Evolutionary conservation across 2,113 vertebrate genomes (phyloP).

Genomic region (Oceanodroma tethys): DNA sequence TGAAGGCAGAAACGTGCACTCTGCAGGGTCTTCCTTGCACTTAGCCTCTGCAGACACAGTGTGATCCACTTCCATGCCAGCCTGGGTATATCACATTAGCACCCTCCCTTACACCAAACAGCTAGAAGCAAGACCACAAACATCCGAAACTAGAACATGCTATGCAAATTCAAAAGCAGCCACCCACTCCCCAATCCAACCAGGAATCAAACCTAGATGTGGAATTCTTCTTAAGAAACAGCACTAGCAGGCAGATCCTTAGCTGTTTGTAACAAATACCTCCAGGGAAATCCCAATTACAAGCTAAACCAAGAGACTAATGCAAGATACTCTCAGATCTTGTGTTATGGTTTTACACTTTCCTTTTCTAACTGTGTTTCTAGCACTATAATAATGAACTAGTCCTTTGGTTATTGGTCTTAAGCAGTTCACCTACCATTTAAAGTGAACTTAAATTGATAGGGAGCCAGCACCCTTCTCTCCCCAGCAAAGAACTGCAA

Average conservation of each 20-base stretch:
- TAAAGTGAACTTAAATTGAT: background rate
- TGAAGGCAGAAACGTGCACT: background rate
- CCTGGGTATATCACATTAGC: background rate
- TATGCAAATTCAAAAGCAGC: background rate
- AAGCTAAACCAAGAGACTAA: background rate
- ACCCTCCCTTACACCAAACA: background rate
- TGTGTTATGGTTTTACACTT: accelerated
- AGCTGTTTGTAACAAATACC: background rate
- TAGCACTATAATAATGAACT: background rate
- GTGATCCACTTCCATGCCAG: background rate
- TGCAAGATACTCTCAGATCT: background rate
- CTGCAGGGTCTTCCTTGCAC: background rate
- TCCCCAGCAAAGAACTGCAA: accelerated
- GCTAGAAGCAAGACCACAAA: background rate
- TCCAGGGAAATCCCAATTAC: background rate
- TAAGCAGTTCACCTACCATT: background rate
- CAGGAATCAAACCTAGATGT: background rate
- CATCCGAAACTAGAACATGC: background rate
- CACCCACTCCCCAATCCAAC: background rate
- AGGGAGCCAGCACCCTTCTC: background rate
- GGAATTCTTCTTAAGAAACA: background rate
- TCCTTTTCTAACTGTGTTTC: background rate
- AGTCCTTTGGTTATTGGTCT: background rate
- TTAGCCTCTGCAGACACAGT: background rate
- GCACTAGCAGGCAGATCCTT: background rate